Evolutionary conservation across 2,888 invertebrate genomes (phyloP).

Genomic region (Diloba caeruleocephala): DNA sequence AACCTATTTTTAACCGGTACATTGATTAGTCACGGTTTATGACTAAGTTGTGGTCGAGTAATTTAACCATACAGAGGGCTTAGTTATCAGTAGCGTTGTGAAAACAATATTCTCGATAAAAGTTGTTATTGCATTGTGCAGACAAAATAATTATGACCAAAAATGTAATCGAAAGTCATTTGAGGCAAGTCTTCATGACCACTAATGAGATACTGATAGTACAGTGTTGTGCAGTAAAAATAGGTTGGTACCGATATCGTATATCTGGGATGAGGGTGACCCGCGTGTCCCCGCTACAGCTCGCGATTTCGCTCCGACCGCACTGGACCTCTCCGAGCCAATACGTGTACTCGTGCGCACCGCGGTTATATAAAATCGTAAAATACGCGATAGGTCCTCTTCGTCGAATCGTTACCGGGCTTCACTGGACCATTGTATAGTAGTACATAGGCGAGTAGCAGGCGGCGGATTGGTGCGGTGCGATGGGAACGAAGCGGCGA

Average conservation of each 20-base stretch:
- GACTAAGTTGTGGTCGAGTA: constrained; percentile 33
- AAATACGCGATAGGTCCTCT: constrained; percentile 66
- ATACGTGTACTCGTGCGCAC: constrained; percentile 74
- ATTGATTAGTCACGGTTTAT: constrained; percentile 46
- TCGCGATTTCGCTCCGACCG: constrained; percentile 86
- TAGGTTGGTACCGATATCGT: constrained; percentile 81
- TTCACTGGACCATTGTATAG: constrained; percentile 62
- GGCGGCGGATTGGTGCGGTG: constrained; percentile 82
- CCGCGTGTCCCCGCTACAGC: constrained; percentile 76
- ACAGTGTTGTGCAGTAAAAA: constrained; percentile 49
- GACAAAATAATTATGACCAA: background rate
- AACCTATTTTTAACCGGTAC: constrained; percentile 79
- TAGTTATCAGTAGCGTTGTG: constrained; percentile 21
- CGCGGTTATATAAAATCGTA: constrained; percentile 61
- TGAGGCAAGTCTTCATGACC: background rate
- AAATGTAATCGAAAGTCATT: constrained; percentile 2
- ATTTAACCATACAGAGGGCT: constrained; percentile 26
- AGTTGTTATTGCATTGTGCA: background rate
- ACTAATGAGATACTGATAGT: background rate
- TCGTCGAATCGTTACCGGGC: constrained; percentile 65
- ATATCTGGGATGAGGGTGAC: constrained; percentile 76
- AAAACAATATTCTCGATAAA: constrained; percentile 1
- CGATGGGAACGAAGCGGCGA: constrained; percentile 81
- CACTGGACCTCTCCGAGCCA: constrained; percentile 86
- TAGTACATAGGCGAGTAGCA: constrained; percentile 67